A percentile compares a stretch with the other conserved stretches of the same genome.
Conservation (phyloP, 2,888 invertebrate species). For the Drosophila demipolita region DNA sequence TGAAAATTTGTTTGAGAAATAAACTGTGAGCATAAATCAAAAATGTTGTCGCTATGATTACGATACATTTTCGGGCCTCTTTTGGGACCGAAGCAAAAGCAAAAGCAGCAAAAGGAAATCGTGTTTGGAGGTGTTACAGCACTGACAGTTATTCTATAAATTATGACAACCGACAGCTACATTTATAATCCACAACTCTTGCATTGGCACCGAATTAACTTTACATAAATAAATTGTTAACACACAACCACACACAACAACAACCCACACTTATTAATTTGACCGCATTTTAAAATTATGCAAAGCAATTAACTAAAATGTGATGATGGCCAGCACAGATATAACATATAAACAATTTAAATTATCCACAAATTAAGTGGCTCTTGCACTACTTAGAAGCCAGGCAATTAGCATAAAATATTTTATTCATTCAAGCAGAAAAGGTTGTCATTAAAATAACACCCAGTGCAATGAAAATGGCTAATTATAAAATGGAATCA, state of each 20-base stretch:
- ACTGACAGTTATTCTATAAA: constrained; percentile 81
- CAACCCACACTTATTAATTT: constrained; percentile 64
- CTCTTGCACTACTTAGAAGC: not conserved
- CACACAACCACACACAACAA: constrained; percentile 34
- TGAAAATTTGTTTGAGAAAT: constrained; percentile 57
- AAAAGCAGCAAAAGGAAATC: constrained; percentile 56
- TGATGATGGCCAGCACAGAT: constrained; percentile 57
- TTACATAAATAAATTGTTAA: constrained; percentile 67
- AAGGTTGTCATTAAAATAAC: not conserved
- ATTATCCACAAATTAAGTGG: constrained; percentile 24
- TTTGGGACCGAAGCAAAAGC: constrained; percentile 17
- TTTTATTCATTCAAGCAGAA: not conserved
- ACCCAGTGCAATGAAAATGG: not conserved
- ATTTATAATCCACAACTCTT: constrained; percentile 79
- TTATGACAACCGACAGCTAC: constrained; percentile 80
- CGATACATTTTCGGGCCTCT: constrained; percentile 63
- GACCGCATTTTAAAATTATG: constrained; percentile 71
- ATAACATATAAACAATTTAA: constrained; percentile 15
- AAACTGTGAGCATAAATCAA: constrained; percentile 75
- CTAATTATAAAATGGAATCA: constrained; percentile 2
- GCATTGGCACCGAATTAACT: constrained; percentile 65
- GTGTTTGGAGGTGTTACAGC: constrained; percentile 78
- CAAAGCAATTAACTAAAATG: constrained; percentile 72
- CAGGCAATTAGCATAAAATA: constrained; percentile 37
- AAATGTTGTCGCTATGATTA: constrained; percentile 79